A percentile compares a stretch with the other conserved stretches of the same genome.
Conservation (phyloP, 2,113 vertebrate species). For the Urocolius indicus region DNA sequence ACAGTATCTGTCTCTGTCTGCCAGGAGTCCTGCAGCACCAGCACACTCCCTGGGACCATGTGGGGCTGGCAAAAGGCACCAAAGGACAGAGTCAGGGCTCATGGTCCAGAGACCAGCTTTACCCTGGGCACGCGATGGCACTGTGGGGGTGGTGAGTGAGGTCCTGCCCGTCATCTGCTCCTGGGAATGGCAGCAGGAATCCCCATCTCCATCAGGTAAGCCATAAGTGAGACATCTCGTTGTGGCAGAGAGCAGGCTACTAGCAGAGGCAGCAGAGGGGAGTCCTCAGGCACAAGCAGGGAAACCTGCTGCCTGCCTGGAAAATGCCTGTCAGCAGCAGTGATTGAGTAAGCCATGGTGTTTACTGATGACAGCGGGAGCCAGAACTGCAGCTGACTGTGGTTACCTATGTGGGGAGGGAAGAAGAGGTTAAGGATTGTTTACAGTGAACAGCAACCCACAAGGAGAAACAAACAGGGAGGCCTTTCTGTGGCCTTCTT, state of each 20-base stretch:
- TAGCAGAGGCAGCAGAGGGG: not conserved
- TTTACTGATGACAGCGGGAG: not conserved
- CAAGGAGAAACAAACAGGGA: not conserved
- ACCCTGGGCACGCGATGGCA: not conserved
- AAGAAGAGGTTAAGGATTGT: not conserved
- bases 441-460: not conserved
- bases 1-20: too few species aligned
- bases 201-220: not conserved
- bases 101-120: not conserved
- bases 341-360: not conserved
- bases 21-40: not conserved
- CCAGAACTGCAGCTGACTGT: not conserved
- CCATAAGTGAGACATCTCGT: fast-evolving
- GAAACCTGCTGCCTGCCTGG: not conserved
- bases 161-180: not conserved
- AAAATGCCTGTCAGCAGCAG: not conserved
- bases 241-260: not conserved
- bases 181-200: not conserved
- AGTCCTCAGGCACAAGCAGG: not conserved
- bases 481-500: not conserved
- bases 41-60: not conserved
- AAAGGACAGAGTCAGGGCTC: not conserved
- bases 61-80: not conserved
- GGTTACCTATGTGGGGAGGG: not conserved
- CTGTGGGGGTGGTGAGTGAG: not conserved